Evolutionary conservation across 2,797 vertebrate genomes (phyloP).

Genomic region (Acanthis flammea): DNA sequence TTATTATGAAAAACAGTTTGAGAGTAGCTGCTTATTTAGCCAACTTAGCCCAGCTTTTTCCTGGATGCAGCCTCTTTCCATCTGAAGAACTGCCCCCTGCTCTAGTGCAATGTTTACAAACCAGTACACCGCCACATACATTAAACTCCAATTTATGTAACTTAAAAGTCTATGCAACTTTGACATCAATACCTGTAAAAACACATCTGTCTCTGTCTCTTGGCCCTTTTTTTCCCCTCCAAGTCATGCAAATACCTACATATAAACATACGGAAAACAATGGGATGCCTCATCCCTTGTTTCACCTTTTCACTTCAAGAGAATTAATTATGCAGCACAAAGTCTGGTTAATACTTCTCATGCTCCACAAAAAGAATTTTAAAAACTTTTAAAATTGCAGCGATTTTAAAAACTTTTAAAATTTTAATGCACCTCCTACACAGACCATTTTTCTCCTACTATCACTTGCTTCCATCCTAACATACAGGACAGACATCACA

Average conservation of each 20-base stretch:
- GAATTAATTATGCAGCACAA: background rate
- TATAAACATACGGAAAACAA: background rate
- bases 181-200: background rate
- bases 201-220: background rate
- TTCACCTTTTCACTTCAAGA: background rate
- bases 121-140: background rate
- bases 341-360: background rate
- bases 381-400: no score
- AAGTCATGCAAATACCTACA: background rate
- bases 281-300: background rate
- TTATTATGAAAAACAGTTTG: background rate
- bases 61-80: background rate
- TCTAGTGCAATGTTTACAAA: background rate
- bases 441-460: background rate
- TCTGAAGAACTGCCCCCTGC: background rate
- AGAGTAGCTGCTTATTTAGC: background rate
- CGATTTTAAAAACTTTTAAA: background rate
- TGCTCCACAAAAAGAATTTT: background rate
- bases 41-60: background rate
- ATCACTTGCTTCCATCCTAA: background rate
- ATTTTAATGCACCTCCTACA: background rate
- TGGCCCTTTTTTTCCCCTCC: background rate
- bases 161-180: background rate
- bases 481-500: background rate
- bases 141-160: background rate